phyloP scores from a whole-genome alignment of 23 tunicate genomes.

The Halocynthia roretzi region DNA sequence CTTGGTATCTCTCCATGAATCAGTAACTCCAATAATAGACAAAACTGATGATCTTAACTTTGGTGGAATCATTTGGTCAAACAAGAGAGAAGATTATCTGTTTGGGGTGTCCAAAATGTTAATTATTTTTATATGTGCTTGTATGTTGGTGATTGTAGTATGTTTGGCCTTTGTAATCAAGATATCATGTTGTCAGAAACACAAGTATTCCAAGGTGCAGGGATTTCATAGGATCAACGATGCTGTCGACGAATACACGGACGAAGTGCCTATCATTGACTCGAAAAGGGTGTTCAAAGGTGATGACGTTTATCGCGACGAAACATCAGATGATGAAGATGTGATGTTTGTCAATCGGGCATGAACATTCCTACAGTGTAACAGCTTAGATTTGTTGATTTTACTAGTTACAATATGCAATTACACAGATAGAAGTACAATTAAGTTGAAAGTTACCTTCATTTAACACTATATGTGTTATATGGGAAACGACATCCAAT shows the following conservation, averaged over 20 bases:
- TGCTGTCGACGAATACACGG: conserved; percentile 1
- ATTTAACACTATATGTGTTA: no score
- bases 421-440: no score
- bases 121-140: conserved; percentile 6
- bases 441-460: no score
- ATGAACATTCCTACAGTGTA: no score
- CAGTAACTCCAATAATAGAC: neutral
- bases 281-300: conserved; percentile 12
- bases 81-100: conserved; percentile 2
- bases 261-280: conserved; percentile 17
- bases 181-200: neutral
- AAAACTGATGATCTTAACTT: neutral
- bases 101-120: conserved; percentile 22
- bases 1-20: neutral
- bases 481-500: no score
- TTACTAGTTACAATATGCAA: no score
- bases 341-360: neutral
- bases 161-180: conserved; percentile 5
- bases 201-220: neutral
- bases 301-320: conserved; percentile 16
- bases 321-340: conserved; percentile 7
- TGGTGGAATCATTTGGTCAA: conserved; percentile 27
- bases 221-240: conserved; percentile 14
- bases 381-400: no score
- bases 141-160: conserved; percentile 3